phyloP scores from a whole-genome alignment of 2,888 invertebrate species.

The Nomada lathburiana region DNA sequence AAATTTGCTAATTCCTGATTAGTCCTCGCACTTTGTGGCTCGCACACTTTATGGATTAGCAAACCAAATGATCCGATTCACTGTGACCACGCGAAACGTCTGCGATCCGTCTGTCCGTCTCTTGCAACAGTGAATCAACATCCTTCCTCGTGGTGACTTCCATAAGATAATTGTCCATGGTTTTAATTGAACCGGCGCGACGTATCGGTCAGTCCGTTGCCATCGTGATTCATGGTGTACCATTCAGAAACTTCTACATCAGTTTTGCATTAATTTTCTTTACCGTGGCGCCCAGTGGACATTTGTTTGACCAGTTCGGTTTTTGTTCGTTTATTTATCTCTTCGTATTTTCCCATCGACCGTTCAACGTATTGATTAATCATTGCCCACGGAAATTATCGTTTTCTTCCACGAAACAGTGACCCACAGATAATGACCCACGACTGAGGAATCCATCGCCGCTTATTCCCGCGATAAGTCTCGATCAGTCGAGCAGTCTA shows the following conservation, averaged over 20 bases:
- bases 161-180: constrained; percentile 19
- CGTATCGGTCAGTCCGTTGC: constrained; percentile 6
- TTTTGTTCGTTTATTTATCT: neutral
- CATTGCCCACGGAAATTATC: neutral
- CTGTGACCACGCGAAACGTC: constrained; percentile 12
- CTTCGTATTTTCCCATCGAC: too few species aligned
- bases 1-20: too few species aligned
- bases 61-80: neutral
- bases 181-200: constrained; percentile 6
- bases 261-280: constrained; percentile 17
- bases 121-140: constrained; percentile 36
- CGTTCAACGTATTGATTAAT: neutral
- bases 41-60: neutral
- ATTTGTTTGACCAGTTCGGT: neutral
- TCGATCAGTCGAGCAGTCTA: neutral
- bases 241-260: neutral
- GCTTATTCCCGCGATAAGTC: constrained; percentile 7
- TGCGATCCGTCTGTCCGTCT: constrained; percentile 24
- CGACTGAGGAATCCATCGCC: neutral
- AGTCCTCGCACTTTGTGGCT: neutral
- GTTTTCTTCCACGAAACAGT: neutral
- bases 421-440: neutral
- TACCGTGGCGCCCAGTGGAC: neutral
- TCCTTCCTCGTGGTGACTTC: constrained; percentile 29
- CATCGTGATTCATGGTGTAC: constrained; percentile 22